These are phyloP conservation scores for Liposcelis brunnea DNA, from an alignment of 2,888 invertebrate genomes.

Conservation along the genomic window DNA sequence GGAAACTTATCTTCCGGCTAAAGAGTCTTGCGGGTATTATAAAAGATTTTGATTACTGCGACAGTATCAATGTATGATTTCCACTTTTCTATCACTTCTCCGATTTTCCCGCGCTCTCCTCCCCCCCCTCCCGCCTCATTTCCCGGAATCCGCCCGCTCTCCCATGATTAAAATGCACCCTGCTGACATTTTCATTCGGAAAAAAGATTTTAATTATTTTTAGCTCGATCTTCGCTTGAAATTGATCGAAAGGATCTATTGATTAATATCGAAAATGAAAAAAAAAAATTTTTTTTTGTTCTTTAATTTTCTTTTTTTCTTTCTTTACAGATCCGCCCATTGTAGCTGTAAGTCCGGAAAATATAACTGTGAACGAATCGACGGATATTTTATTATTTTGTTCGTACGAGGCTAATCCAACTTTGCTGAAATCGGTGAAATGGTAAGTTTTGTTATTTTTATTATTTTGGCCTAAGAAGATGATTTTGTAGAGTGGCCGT, in stretches of 20 bases:
- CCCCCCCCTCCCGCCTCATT: conserved; percentile 1
- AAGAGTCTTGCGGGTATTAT: too few relatives aligned
- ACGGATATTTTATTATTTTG: conserved; percentile 57
- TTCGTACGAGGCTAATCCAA: conserved; percentile 73
- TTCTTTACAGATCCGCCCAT: conserved; percentile 61
- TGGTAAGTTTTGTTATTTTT: conserved; percentile 48
- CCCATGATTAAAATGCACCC: conserved; percentile 2
- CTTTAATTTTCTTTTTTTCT: conserved; percentile 8
- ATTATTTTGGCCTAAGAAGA: too few relatives aligned
- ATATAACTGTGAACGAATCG: conserved; percentile 63
- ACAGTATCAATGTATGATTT: neutral
- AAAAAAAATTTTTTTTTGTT: conserved; percentile 6
- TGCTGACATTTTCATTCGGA: conserved; percentile 1
- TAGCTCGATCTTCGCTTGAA: too few relatives aligned
- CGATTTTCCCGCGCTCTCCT: conserved; percentile 9
- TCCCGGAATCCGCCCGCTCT: too few relatives aligned
- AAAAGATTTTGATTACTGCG: conserved; percentile 8
- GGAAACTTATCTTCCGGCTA: conserved; percentile 6
- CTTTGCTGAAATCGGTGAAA: conserved; percentile 50
- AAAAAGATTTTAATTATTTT: too few relatives aligned
- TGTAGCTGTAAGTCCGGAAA: conserved; percentile 53
- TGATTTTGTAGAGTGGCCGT: too few relatives aligned
- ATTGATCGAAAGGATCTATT: too few relatives aligned
- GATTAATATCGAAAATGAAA: neutral
- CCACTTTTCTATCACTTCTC: conserved; percentile 11